phyloP scores from a whole-genome alignment of 2,888 invertebrate species.

The Lysandra coridon region DNA sequence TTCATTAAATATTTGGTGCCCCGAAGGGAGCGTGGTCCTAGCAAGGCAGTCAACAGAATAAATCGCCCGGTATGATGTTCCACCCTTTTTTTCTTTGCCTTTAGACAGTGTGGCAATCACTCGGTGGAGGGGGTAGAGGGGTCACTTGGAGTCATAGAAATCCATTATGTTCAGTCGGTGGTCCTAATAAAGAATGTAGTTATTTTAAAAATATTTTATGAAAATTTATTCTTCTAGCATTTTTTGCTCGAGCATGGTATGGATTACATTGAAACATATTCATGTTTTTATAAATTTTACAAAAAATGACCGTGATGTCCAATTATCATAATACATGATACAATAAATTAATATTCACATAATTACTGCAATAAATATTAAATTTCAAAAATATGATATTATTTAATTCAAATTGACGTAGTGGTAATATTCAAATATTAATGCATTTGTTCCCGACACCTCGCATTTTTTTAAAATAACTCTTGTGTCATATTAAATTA shows the following conservation, averaged over 20 bases:
- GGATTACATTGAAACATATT: not conserved
- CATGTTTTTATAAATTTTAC: not conserved
- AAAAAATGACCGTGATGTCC: not conserved
- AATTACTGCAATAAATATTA: not conserved
- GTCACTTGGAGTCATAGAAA: too few species aligned
- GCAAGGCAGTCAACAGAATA: too few species aligned
- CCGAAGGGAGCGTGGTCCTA: too few species aligned
- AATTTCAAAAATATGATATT: not conserved
- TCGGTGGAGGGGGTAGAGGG: too few species aligned
- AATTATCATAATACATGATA: constrained; percentile 12
- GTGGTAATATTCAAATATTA: not conserved
- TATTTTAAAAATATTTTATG: not conserved
- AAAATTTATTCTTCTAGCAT: not conserved
- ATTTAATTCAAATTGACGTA: not conserved
- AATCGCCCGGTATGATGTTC: too few species aligned
- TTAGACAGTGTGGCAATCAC: too few species aligned
- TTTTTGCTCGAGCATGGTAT: not conserved
- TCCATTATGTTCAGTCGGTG: too few species aligned
- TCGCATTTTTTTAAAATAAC: not conserved
- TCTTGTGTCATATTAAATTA: not conserved
- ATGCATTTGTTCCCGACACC: not conserved
- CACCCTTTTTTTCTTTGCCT: too few species aligned
- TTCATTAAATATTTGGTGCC: too few species aligned
- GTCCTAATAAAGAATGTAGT: not conserved
- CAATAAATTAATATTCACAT: constrained; percentile 8